Evolutionary conservation across 2,113 vertebrate species (phyloP).

Genomic region (Micromys minutus): DNA sequence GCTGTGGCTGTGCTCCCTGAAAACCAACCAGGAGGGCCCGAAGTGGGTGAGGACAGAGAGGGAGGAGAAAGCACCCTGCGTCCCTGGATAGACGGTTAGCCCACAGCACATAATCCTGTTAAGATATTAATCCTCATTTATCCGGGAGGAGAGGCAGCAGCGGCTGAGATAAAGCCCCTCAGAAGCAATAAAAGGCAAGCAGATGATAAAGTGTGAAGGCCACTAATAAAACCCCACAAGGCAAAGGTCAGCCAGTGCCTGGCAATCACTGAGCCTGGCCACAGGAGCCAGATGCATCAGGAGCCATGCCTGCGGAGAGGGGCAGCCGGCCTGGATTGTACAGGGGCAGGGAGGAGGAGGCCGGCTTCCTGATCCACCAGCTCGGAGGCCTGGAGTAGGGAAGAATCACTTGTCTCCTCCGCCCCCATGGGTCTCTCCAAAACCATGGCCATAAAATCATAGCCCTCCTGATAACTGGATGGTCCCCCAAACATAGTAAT

Average conservation of each 20-base stretch:
- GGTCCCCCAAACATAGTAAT: neutral
- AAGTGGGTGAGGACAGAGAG: neutral
- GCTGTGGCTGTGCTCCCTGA: neutral
- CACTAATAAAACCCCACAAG: slow-evolving; percentile 24
- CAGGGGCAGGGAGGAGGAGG: neutral
- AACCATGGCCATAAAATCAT: rapidly evolving
- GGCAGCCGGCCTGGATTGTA: rapidly evolving
- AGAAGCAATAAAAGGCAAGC: slow-evolving; percentile 72
- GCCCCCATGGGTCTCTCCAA: neutral
- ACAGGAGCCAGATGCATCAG: too few relatives aligned
- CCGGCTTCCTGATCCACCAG: neutral
- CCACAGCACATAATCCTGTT: slow-evolving; percentile 45
- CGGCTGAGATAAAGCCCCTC: slow-evolving; percentile 70
- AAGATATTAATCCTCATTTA: slow-evolving; percentile 77
- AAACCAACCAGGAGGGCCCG: neutral
- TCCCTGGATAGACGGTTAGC: neutral
- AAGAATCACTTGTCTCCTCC: neutral
- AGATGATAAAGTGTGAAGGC: slow-evolving; percentile 53
- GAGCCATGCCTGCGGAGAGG: neutral
- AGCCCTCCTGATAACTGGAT: rapidly evolving
- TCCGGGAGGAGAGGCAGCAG: slow-evolving; percentile 68
- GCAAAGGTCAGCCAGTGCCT: slow-evolving; percentile 27
- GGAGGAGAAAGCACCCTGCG: neutral
- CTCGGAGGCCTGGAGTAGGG: rapidly evolving
- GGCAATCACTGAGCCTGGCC: neutral